Conservation (phyloP, 2,113 vertebrate genomes). For the Platysteira castanea region DNA sequence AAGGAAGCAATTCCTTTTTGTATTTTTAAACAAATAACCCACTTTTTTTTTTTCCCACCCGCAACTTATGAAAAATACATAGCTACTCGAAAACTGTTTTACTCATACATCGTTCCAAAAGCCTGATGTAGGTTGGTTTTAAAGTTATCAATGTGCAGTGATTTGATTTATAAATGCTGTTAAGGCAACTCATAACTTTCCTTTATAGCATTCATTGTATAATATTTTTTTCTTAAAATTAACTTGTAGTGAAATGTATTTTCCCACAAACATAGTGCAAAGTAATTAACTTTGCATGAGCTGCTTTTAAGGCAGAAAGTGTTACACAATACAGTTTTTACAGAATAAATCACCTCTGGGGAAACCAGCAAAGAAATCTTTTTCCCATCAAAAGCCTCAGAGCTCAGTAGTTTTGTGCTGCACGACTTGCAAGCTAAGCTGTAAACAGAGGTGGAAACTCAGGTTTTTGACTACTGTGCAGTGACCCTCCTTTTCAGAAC, state of each 20-base stretch:
- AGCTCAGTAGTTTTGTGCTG: neutral
- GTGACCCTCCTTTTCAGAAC: neutral
- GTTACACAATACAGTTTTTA: neutral
- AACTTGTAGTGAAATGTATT: constrained; percentile 42
- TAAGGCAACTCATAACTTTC: constrained; percentile 13
- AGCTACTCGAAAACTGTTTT: neutral
- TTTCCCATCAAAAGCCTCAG: neutral
- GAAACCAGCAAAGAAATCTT: neutral
- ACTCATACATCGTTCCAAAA: neutral
- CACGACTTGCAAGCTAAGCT: neutral
- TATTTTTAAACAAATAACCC: neutral
- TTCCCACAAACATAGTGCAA: constrained; percentile 5
- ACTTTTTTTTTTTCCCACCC: neutral
- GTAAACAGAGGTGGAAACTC: neutral
- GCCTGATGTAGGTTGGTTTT: neutral
- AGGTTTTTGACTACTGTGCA: neutral
- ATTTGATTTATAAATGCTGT: constrained; percentile 51
- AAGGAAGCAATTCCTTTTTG: neutral
- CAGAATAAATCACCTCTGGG: constrained; percentile 16
- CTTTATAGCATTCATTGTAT: neutral
- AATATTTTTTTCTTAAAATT: constrained; percentile 38
- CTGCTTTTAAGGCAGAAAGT: constrained; percentile 28
- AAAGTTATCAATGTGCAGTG: neutral
- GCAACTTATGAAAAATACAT: constrained; percentile 9
- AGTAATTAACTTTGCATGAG: constrained; percentile 48